Evolutionary conservation across 2,113 vertebrate species (phyloP), one percentile per base, ranked within the genome.

Genomic region (Aptenodytes forsteri): DNA sequence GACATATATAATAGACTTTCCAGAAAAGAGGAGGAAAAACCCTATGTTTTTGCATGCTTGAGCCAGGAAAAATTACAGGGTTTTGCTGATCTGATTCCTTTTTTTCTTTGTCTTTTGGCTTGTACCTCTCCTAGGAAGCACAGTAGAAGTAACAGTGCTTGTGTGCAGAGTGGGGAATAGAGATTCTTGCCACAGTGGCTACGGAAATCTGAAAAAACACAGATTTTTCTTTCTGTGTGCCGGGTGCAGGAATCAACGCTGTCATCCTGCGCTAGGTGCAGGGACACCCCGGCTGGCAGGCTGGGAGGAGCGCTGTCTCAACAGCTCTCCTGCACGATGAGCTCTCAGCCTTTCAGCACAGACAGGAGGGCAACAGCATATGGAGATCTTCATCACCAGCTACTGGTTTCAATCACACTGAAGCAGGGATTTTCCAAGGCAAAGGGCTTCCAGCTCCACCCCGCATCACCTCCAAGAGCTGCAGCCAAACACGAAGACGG

Each of bases 61-160:
- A 93, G 95, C 92, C 93, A 95, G 96, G 92, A 90, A 97, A 96
- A 95, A 91, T 38, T n/a, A 85, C 6, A 70, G 84, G 19, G 0
- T 79, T 93, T 75, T 95, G 87, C 80, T 94, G 81, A 94, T 82
- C 58, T 54, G 84, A 87, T 61, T 77, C 71, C 77, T 90, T 83
- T 82, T 84, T 85, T 32, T 2, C 56, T 65, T 42, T 0, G 0
- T 38, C 69, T 84, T 89, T 83, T 92, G 96, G 87, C 91, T 94
- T 75, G 79, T 67, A 77, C 50, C 67, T 81, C 90, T 77, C 67
- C 46, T 58, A 78, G 78, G 62, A 55, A 67, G 95, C 86, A 34
- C 49, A 75, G 78, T 2, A 88, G 52, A 71, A 78, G 81, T 50
- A 77, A 69, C 4, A 9, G 49, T 1, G 1, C 62, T 84, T 19